Percentiles rank a stretch among this genome's conserved stretches.
Evolutionary conservation across 2,113 vertebrate genomes (phyloP).

Genomic region (Sterrhoptilus dennistouni): DNA sequence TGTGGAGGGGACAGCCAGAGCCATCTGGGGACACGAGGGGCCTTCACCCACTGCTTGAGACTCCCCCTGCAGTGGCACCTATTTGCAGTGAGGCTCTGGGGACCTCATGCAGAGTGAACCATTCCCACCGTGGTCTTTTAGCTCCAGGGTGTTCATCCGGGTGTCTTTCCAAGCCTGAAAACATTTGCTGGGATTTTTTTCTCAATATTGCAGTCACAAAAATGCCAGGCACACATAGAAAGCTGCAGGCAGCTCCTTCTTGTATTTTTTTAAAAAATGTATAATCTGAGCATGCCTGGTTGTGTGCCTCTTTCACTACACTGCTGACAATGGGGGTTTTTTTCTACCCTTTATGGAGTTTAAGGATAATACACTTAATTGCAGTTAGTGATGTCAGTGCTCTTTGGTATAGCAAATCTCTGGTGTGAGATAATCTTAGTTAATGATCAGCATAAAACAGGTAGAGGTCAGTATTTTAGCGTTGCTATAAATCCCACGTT

Average conservation of each 20-base stretch:
- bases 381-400: constrained; percentile 73
- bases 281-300: background rate
- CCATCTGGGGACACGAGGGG: background rate
- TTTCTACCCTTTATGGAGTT: constrained; percentile 66
- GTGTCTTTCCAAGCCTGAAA: background rate
- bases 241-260: constrained; percentile 2
- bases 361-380: constrained; percentile 67
- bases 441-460: constrained; percentile 78
- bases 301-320: background rate
- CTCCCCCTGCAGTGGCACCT: background rate
- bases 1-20: background rate
- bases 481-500: constrained; percentile 61
- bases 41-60: background rate
- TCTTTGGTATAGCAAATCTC: constrained; percentile 72
- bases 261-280: background rate
- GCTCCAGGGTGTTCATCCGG: background rate
- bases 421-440: constrained; percentile 74
- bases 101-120: rapidly evolving
- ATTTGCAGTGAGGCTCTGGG: background rate
- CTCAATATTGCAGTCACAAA: background rate
- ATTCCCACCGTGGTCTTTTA: background rate
- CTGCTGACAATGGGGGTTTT: constrained; percentile 68
- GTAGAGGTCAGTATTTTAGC: constrained; percentile 74
- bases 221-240: constrained; percentile 6
- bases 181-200: background rate